Evolutionary conservation across 2,113 vertebrate species (phyloP), one percentile per base, ranked within the genome.

Genomic region (Athene cunicularia): DNA sequence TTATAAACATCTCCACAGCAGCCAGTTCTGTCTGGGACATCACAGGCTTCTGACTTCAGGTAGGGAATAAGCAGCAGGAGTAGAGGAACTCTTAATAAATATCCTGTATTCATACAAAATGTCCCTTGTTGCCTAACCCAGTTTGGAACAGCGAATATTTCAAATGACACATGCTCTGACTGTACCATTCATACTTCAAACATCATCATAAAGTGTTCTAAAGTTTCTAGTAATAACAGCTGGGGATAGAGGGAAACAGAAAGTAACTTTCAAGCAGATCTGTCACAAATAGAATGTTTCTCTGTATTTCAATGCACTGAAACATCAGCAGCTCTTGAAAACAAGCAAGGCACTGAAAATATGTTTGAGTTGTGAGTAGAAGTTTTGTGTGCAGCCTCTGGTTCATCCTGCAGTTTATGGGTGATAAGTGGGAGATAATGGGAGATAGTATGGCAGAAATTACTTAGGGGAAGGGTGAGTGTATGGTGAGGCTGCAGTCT

Each of bases 111-210:
- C 73, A 26, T 95, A 85, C 70, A 93, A 88, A 97, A 71, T 59
- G 67, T 97, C 96, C 95, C 95, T 94, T 56, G 92, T 92, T 97
- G 93, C 85, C 82, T 97, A 97, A 93, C 94, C 95, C 76, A 96
- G 80, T 96, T 97, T 95, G 94, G 86, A 96, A 83, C 86, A 95
- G 92, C 72, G 93, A 97, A 62, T 95, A 80, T 96, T 97, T 98
- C 87, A 95, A 76, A 87, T 92, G 85, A 95, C 80, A 97, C 73
- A 79, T 79, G 68, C 49, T 97, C 87, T 87, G 67, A 23, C 84
- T 80, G 27, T 94, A 82, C 53, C 4, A 9, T 96, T 97, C 60
- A 39, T 85, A 93, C 91, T 96, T 97, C 84, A 97, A 97, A 90
- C 67, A 89, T 80, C 76, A 66, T 70, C 91, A 88, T 47, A 82